A percentile compares a stretch with the other conserved stretches of the same genome.
Evolutionary conservation across 2,113 vertebrate genomes (phyloP).

Genomic region (Corythornis madagascariensis): DNA sequence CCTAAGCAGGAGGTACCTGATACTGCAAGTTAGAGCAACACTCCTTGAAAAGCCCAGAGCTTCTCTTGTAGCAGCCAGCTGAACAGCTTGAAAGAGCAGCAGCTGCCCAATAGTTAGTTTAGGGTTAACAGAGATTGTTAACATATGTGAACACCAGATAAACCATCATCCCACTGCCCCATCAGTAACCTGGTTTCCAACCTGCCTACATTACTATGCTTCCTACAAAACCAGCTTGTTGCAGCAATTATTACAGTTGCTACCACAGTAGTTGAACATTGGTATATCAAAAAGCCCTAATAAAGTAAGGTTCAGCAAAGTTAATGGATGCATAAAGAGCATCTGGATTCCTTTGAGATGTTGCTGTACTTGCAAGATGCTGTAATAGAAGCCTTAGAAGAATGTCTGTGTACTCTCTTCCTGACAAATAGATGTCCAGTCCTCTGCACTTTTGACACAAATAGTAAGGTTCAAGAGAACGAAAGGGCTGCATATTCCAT

Average conservation of each 20-base stretch:
- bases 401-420: background rate
- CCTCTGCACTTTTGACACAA: background rate
- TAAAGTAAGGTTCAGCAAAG: constrained; percentile 44
- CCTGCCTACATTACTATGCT: background rate
- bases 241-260: constrained; percentile 51
- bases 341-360: background rate
- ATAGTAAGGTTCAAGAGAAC: background rate
- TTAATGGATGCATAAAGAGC: background rate
- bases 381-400: background rate
- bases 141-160: background rate
- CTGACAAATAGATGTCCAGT: background rate
- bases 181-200: constrained; percentile 18
- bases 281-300: constrained; percentile 33
- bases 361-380: background rate
- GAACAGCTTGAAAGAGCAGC: constrained; percentile 7
- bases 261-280: constrained; percentile 17
- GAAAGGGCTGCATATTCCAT: background rate
- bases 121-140: background rate
- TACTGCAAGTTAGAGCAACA: background rate
- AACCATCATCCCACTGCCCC: background rate
- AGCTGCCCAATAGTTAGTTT: constrained; percentile 11
- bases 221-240: constrained; percentile 62
- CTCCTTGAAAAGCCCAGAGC: background rate
- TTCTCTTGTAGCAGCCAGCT: background rate
- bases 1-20: background rate